Percentiles rank a stretch among this genome's conserved stretches.
phyloP scores from a whole-genome alignment of 2,888 invertebrate species.

The Scrobipalpa costella region DNA sequence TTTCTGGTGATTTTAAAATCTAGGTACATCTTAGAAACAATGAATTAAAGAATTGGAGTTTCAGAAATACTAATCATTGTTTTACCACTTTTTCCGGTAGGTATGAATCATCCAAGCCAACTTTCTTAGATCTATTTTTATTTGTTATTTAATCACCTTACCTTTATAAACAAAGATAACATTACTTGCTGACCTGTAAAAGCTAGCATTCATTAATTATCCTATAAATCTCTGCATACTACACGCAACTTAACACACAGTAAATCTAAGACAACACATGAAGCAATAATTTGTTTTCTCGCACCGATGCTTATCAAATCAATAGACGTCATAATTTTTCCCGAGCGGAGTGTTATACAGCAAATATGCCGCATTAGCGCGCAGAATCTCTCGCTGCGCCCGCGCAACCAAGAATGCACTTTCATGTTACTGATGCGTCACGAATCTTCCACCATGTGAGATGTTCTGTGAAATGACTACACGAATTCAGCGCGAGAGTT shows the following conservation, averaged over 20 bases:
- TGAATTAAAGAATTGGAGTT: too few species aligned
- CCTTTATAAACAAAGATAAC: too few species aligned
- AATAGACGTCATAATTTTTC: constrained; percentile 17
- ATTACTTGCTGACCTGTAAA: too few species aligned
- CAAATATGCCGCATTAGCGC: constrained; percentile 24
- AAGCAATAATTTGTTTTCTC: not conserved
- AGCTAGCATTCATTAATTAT: too few species aligned
- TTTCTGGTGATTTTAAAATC: too few species aligned
- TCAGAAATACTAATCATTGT: too few species aligned
- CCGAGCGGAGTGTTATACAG: not conserved
- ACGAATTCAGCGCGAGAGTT: constrained; percentile 27
- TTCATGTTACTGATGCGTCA: constrained; percentile 54
- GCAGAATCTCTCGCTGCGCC: constrained; percentile 34
- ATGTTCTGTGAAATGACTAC: constrained; percentile 30
- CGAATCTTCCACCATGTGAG: constrained; percentile 36
- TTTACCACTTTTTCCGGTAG: too few species aligned
- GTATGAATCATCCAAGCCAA: too few species aligned
- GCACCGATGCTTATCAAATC: constrained; percentile 2
- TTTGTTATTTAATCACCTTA: too few species aligned
- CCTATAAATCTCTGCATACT: too few species aligned
- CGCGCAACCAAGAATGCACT: constrained; percentile 51
- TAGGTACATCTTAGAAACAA: not conserved
- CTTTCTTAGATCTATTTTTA: too few species aligned
- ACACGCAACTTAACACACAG: too few species aligned
- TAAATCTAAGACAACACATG: not conserved